A percentile compares a stretch with the other conserved stretches of the same genome.
phyloP scores from a whole-genome alignment of 2,888 invertebrate genomes.

The Aspidiotus rigidus region DNA sequence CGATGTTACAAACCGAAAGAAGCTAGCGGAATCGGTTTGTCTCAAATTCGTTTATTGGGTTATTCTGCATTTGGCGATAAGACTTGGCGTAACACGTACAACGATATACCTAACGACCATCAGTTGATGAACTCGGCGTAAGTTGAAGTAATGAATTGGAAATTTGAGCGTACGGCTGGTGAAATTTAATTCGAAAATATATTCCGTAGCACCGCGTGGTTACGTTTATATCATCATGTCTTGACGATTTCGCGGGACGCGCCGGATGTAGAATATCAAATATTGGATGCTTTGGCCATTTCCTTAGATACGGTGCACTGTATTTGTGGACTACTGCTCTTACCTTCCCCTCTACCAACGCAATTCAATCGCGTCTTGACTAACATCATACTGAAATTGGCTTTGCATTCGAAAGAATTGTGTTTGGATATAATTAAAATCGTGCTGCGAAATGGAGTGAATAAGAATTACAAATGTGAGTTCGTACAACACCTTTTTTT shows the following conservation, averaged over 20 bases:
- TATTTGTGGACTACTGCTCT: conserved; percentile 53
- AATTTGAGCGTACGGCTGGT: neutral
- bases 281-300: conserved; percentile 47
- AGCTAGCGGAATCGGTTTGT: conserved; percentile 78
- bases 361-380: conserved; percentile 57
- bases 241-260: conserved; percentile 7
- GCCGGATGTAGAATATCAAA: conserved; percentile 12
- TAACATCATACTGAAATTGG: conserved; percentile 59
- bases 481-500: neutral
- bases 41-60: conserved; percentile 76
- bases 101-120: conserved; percentile 27
- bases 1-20: conserved; percentile 75
- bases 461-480: conserved; percentile 35
- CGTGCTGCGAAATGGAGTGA: conserved; percentile 51
- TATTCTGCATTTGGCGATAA: conserved; percentile 40
- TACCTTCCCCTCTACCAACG: conserved; percentile 55
- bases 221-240: conserved; percentile 20
- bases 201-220: conserved; percentile 18
- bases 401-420: conserved; percentile 54
- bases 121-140: conserved; percentile 26
- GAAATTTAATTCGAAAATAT: neutral
- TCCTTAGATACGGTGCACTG: conserved; percentile 18
- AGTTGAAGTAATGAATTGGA: neutral
- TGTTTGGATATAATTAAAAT: conserved; percentile 52
- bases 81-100: conserved; percentile 23